Evolutionary conservation across 2,113 vertebrate species (phyloP).

Genomic region (Podarcis raffonei): DNA sequence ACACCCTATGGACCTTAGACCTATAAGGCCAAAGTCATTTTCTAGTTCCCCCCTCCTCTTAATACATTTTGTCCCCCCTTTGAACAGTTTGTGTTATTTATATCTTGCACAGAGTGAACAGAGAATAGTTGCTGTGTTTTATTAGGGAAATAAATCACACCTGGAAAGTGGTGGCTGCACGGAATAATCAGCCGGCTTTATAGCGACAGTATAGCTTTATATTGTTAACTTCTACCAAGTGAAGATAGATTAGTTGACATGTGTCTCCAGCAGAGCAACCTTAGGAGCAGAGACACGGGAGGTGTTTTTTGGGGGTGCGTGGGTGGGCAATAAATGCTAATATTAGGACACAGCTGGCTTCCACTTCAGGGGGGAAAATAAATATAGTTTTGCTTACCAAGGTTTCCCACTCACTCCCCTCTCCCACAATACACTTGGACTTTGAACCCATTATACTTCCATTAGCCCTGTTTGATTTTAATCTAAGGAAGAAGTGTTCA

Average conservation of each 20-base stretch:
- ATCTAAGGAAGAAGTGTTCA: not conserved
- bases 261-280: slow-evolving; percentile 33
- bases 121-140: slow-evolving; percentile 40
- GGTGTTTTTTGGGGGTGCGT: not conserved
- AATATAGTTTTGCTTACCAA: slow-evolving; percentile 17
- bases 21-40: slow-evolving; percentile 40
- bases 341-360: slow-evolving; percentile 28
- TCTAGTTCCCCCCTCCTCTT: not conserved
- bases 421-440: not conserved
- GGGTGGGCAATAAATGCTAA: not conserved
- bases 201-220: slow-evolving; percentile 17
- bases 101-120: slow-evolving; percentile 21
- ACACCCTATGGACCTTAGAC: slow-evolving; percentile 32
- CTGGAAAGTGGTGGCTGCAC: not conserved
- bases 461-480: slow-evolving; percentile 39
- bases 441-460: slow-evolving; percentile 42
- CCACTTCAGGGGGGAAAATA: slow-evolving; percentile 5
- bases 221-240: slow-evolving; percentile 19
- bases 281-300: not conserved
- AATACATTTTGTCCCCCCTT: not conserved
- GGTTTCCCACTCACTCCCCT: slow-evolving; percentile 8
- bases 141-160: slow-evolving; percentile 54
- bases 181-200: slow-evolving; percentile 38
- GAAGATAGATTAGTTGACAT: slow-evolving; percentile 35
- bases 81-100: slow-evolving; percentile 43